Conservation (phyloP, 2,797 vertebrate species). For the Galaxias olidus region DNA sequence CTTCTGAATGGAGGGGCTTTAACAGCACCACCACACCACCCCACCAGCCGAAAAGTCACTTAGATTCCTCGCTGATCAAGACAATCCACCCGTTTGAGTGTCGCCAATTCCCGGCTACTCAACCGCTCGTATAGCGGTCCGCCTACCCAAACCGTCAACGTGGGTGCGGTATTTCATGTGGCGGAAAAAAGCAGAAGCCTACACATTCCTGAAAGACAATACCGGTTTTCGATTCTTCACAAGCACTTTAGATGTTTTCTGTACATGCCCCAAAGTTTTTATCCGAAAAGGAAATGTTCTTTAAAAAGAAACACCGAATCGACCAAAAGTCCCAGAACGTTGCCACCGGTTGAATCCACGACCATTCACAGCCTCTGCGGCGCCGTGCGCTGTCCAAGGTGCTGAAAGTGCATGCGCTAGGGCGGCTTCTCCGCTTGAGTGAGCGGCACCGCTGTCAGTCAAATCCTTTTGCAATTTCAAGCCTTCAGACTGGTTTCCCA, state of each 20-base stretch:
- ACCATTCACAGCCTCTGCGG: conserved; percentile 49
- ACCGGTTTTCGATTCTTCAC: not conserved
- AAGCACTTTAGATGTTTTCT: not conserved
- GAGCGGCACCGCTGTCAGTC: conserved; percentile 22
- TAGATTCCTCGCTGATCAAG: conserved; percentile 21
- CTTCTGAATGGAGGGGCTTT: conserved; percentile 80
- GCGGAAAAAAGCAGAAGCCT: not conserved
- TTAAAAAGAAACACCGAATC: not conserved
- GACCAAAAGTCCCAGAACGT: conserved; percentile 24
- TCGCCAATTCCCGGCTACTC: not conserved
- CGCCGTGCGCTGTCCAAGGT: conserved; percentile 64
- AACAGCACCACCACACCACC: conserved; percentile 64
- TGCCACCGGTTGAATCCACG: conserved; percentile 77
- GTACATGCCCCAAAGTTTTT: not conserved
- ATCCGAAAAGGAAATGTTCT: not conserved
- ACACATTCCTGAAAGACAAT: not conserved
- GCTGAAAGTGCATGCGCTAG: conserved; percentile 53
- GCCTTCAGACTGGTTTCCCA: conserved; percentile 16
- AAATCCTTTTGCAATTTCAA: not conserved
- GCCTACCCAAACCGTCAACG: not conserved
- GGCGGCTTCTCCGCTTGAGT: conserved; percentile 6
- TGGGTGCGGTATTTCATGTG: not conserved
- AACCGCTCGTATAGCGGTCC: not conserved
- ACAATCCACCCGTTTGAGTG: not conserved
- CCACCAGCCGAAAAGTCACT: conserved; percentile 57